Base-by-base conservation (phyloP, 2,797 vertebrate species). In the Trichosurus vulpecula region DNA sequence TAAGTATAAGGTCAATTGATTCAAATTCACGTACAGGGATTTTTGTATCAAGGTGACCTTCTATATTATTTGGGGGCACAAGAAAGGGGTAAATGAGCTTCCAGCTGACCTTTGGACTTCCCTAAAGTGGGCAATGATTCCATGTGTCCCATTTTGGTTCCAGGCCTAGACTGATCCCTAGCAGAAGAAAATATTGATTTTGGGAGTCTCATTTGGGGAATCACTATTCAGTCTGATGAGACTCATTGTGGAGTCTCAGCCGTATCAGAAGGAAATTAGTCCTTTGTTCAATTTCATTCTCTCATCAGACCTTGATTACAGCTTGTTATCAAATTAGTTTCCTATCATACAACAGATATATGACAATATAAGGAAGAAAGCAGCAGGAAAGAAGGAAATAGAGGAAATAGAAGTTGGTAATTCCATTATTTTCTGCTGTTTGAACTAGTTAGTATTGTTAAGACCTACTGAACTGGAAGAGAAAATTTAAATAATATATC, bases 401-500 rank as follows among this genome's bases (percentile, higher is more conserved):
- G 35, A 12, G 13, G 54, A 91, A 95, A 31, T 89, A 81, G 2
- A 92, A 94, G 52, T 30, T 52, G 5, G 2, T 29, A 47, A 92
- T n/a, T 93, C 89, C 6, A 89, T 58, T 97, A 89, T 89, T 94
- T 53, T 47, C 58, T 92, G 93, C 91, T 1, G 61, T 10, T 96
- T 97, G 55, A 89, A 91, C 93, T 92, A 55, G 14, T 55, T 13
- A 51, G 41, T 92, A 74, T 66, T 93, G 19, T 91, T 93, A 58
- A 95, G 29, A 93, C 16, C 51, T 51, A 93, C 54, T 93, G 54
- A 61, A 12, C 12, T 54, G 53, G 41, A 92, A 93, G 61, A 91
- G 30, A 61, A 2, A 93, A 94, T 96, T 92, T 55, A n/a, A 56
- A 55, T 93, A 56, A 91, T 95, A 93, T 58, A 87, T 93, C 81